These are phyloP conservation scores for Epicampocera succincta DNA, from an alignment of 2,888 invertebrate genomes.

Conservation along the genomic window DNA sequence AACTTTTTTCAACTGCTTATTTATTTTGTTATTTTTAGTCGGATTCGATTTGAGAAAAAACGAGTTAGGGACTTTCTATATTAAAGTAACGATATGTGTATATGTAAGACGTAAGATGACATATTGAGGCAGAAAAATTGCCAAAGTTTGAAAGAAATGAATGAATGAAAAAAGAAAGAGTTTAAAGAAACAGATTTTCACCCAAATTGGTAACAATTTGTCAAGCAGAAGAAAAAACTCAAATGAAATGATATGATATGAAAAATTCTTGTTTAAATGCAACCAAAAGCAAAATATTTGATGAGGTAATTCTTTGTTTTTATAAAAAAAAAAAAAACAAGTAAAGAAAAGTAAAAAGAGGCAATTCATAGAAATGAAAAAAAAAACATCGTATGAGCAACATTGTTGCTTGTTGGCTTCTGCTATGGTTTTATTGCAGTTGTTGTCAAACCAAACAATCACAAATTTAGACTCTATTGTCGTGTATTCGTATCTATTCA, in stretches of 20 bases:
- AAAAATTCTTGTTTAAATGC: slow-evolving; percentile 20
- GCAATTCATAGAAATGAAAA: neutral
- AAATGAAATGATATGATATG: neutral
- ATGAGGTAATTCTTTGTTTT: slow-evolving; percentile 37
- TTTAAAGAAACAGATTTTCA: neutral
- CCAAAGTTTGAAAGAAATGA: neutral
- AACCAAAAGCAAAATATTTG: slow-evolving; percentile 13
- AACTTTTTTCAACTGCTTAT: too few relatives aligned
- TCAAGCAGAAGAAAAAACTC: neutral
- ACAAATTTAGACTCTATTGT: slow-evolving; percentile 3
- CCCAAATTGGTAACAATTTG: too few relatives aligned
- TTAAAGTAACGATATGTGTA: too few relatives aligned
- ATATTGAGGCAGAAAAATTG: too few relatives aligned
- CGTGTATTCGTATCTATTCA: neutral
- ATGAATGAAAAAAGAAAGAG: neutral
- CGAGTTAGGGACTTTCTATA: too few relatives aligned
- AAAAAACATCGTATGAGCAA: neutral
- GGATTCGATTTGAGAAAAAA: too few relatives aligned
- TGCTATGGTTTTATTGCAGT: neutral
- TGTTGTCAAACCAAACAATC: slow-evolving; percentile 26
- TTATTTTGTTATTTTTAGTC: too few relatives aligned
- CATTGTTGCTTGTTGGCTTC: slow-evolving; percentile 9
- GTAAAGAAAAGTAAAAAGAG: too few relatives aligned
- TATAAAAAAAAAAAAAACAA: slow-evolving; percentile 19
- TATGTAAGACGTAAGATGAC: too few relatives aligned